Evolutionary conservation across 2,888 invertebrate species (phyloP), one percentile per base, ranked within the genome.

Genomic region (Punctoribates punctum): DNA sequence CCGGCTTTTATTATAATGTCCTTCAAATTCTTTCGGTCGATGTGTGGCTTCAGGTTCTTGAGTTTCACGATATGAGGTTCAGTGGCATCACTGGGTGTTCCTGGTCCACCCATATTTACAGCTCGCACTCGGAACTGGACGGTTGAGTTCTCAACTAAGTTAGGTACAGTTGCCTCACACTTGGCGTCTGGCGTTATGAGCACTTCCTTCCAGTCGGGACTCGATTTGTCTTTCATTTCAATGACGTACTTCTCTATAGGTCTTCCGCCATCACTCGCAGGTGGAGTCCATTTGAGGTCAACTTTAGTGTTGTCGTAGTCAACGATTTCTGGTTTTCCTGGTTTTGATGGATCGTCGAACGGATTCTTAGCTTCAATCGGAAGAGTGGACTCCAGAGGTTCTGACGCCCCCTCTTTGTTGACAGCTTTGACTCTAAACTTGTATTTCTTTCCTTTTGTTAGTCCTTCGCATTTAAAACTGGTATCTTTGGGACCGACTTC

Each of bases 361-460:
- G 98, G 98, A 91, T 99, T 98, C 86, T 98, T 99, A 46, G 99
- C 98, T 80, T 97, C 87, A 80, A 96, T 93, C 1, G 93, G 89
- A 79, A 92, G 90, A 42, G 93, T 92, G 8, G 94, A 93, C 79
- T 91, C 92, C 78, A 99, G 85, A 17, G 97, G 96, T 81, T 97
- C 98, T 0, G 96, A 96, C 84, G 94, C 94, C 25, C 99, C 99
- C 84, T 97, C 95, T 27, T 92, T 89, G 83, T 98, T 98, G 48
- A 96, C 91, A 20, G 99, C 99, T 83, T 94, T 94, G 0, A 99
- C 97, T 77, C 99, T 89, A 89, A 99, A 99, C 86, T 97, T 95
- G 86, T 99, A 99, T 0, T 94, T 92, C 84, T 99, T 98, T 81
- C 96, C 96, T 83, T 95, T 94, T 81, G 92, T 91, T 67, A 96